phyloP scores from a whole-genome alignment of 2,113 vertebrate species.

The Istiophorus platypterus region DNA sequence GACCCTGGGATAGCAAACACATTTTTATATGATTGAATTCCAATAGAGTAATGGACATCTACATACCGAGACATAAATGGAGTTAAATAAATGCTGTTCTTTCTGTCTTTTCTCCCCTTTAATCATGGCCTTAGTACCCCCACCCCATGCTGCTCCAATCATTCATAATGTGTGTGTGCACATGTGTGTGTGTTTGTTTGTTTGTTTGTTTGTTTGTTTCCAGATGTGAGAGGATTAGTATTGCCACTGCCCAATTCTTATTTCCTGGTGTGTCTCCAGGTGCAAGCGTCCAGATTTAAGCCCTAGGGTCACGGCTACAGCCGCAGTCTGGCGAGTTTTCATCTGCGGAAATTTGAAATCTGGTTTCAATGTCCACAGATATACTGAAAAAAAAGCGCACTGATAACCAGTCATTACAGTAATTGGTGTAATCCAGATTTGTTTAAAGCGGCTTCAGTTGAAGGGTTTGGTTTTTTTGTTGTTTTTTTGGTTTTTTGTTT shows the following conservation, averaged over 20 bases:
- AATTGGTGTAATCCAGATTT: conserved; percentile 23
- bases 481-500: neutral
- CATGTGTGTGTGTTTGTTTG: conserved; percentile 10
- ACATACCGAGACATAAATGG: conserved; percentile 44
- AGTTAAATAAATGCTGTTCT: conserved; percentile 70
- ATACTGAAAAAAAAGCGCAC: conserved; percentile 8
- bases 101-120: conserved; percentile 62
- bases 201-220: conserved; percentile 29
- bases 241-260: conserved; percentile 24
- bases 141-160: conserved; percentile 58
- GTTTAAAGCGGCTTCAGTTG: conserved; percentile 1
- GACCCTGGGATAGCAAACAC: conserved; percentile 60
- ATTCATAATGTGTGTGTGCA: conserved; percentile 24
- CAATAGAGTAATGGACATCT: conserved; percentile 62
- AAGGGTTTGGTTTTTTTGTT: too few species aligned
- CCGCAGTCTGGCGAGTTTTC: neutral
- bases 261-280: conserved; percentile 18
- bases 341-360: neutral
- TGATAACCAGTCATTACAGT: conserved; percentile 1
- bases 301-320: conserved; percentile 2
- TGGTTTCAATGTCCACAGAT: neutral
- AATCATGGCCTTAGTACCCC: conserved; percentile 76
- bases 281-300: conserved; percentile 14
- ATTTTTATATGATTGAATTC: conserved; percentile 78
- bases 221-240: conserved; percentile 49